Evolutionary conservation across 2,113 vertebrate species (phyloP).

Genomic region (Barbus barbus): DNA sequence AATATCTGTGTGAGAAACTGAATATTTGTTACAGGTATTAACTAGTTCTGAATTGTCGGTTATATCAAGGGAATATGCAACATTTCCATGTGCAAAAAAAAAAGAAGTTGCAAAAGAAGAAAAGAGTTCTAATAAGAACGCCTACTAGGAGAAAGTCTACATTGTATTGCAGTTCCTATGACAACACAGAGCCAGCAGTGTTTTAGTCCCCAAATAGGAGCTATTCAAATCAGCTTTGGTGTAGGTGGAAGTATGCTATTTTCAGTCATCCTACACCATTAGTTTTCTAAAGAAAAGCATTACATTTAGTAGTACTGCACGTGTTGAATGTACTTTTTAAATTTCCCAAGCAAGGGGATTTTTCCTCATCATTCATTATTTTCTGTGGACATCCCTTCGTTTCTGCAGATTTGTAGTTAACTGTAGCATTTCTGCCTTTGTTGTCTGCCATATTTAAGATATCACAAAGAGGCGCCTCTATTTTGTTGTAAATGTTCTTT

Average conservation of each 20-base stretch:
- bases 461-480: conserved; percentile 30
- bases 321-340: neutral
- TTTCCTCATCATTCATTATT: neutral
- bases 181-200: conserved; percentile 46
- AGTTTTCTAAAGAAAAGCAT: neutral
- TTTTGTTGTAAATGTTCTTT: conserved; percentile 56
- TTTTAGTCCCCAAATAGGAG: conserved; percentile 18
- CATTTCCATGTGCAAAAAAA: neutral
- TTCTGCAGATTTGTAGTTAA: conserved; percentile 3
- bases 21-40: neutral
- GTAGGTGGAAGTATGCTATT: conserved; percentile 3
- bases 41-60: too few relatives aligned
- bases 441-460: conserved; percentile 30
- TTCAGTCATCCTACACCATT: neutral
- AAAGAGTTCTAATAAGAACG: conserved; percentile 18
- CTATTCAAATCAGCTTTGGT: neutral
- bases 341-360: neutral
- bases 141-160: conserved; percentile 34
- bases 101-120: neutral
- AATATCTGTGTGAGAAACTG: neutral
- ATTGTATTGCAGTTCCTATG: conserved; percentile 59
- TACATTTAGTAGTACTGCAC: neutral
- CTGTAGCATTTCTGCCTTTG: conserved; percentile 28
- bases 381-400: neutral
- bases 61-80: neutral